A percentile compares a stretch with the other conserved stretches of the same genome.
Conservation (phyloP, 2,888 invertebrate genomes). For the Netelia fuscicornis region DNA sequence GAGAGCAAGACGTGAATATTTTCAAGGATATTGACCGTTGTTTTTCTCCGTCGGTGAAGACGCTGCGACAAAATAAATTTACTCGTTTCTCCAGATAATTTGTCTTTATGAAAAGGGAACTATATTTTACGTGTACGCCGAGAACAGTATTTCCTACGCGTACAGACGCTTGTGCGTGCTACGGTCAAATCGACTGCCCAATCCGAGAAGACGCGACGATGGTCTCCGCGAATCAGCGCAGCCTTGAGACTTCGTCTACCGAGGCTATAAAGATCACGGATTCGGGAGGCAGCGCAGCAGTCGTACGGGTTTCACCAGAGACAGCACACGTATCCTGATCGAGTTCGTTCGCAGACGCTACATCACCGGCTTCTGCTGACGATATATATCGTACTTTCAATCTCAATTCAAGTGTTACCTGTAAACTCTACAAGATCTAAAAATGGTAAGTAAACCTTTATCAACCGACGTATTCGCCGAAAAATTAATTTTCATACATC, state of each 20-base stretch:
- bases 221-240: slow-evolving; percentile 61
- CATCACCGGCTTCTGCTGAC: slow-evolving; percentile 71
- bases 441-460: slow-evolving; percentile 57
- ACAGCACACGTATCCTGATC: slow-evolving; percentile 33
- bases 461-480: neutral
- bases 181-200: slow-evolving; percentile 52
- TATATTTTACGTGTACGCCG: slow-evolving; percentile 45
- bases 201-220: slow-evolving; percentile 39
- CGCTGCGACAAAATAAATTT: neutral
- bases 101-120: slow-evolving; percentile 47
- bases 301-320: slow-evolving; percentile 51
- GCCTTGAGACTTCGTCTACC: slow-evolving; percentile 43
- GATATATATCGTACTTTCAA: slow-evolving; percentile 26
- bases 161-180: slow-evolving; percentile 47
- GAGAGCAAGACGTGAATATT: slow-evolving; percentile 15
- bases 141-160: slow-evolving; percentile 35
- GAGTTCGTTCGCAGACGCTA: slow-evolving; percentile 67
- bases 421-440: slow-evolving; percentile 48
- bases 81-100: slow-evolving; percentile 5
- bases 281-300: slow-evolving; percentile 38
- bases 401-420: slow-evolving; percentile 47
- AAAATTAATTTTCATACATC: no score
- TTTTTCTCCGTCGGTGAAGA: neutral
- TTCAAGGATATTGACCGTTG: slow-evolving; percentile 32
- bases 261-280: slow-evolving; percentile 61